Conservation (phyloP, 2,797 vertebrate genomes). For the Pristis pectinata region DNA sequence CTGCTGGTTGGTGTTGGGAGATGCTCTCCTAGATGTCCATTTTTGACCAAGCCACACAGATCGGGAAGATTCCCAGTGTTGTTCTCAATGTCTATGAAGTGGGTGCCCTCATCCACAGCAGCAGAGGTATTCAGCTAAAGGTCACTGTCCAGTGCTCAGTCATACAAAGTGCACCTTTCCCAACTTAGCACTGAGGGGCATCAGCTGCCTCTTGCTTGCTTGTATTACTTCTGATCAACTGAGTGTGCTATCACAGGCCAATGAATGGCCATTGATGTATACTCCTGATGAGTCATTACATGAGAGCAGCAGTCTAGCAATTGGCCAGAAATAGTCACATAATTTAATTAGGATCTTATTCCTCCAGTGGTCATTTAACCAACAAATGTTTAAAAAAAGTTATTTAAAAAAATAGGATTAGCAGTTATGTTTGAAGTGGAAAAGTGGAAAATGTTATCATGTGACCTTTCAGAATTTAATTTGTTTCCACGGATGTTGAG, state of each 20-base stretch:
- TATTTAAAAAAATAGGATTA: not conserved
- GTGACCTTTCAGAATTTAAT: slow-evolving; percentile 15
- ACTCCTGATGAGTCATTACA: not conserved
- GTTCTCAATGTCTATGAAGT: not conserved
- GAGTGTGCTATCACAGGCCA: not conserved
- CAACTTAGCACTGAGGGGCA: not conserved
- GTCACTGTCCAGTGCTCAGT: not conserved
- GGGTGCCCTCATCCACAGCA: not conserved
- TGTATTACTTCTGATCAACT: not conserved
- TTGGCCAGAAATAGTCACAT: not conserved
- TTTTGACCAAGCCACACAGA: not conserved
- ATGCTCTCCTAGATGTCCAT: too few species aligned
- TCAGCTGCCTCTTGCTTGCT: not conserved
- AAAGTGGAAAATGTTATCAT: slow-evolving; percentile 10
- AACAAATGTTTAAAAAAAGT: not conserved
- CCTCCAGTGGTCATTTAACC: not conserved
- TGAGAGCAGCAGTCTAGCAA: not conserved
- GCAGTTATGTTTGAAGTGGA: not conserved
- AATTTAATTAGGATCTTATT: not conserved
- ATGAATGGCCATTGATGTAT: not conserved
- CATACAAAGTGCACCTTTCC: not conserved
- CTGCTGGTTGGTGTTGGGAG: not conserved
- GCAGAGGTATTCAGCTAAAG: not conserved
- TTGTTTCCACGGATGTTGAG: slow-evolving; percentile 4
- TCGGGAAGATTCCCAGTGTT: not conserved